Percentiles rank a stretch among this genome's conserved stretches.
Conservation (phyloP, 2,113 vertebrate species). For the Hypomesus transpacificus region DNA sequence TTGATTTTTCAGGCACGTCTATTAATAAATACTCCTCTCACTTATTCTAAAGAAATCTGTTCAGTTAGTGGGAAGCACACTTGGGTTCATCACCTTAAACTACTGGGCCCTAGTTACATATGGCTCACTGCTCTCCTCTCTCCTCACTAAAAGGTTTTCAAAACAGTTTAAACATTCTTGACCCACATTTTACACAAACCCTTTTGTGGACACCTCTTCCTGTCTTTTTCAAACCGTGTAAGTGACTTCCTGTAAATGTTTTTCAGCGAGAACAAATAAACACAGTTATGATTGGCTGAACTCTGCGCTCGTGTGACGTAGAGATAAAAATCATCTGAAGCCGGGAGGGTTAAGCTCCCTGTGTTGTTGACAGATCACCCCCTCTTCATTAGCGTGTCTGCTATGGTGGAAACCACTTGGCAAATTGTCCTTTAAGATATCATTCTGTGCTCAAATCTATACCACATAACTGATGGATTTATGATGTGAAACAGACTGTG, state of each 20-base stretch:
- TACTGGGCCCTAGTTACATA: neutral
- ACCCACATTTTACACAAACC: neutral
- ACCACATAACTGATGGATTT: conserved; percentile 48
- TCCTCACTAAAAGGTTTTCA: conserved; percentile 5
- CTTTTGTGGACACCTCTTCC: conserved; percentile 1
- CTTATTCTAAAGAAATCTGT: too few species aligned
- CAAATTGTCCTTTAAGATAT: conserved; percentile 30
- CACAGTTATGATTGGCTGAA: neutral
- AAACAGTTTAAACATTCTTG: neutral
- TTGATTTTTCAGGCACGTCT: too few species aligned
- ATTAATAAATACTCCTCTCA: too few species aligned
- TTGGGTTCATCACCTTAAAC: too few species aligned
- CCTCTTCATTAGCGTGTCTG: neutral
- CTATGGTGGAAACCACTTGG: conserved; percentile 37
- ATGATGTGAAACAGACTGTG: conserved; percentile 48
- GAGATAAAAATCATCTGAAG: too few species aligned
- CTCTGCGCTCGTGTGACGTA: neutral
- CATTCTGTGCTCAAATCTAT: conserved; percentile 33
- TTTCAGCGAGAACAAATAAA: neutral
- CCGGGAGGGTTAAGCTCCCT: too few species aligned
- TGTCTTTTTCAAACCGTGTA: neutral
- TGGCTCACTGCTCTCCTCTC: neutral
- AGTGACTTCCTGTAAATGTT: conserved; percentile 5
- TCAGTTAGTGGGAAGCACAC: too few species aligned
- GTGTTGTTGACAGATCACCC: conserved; percentile 33